Evolutionary conservation across 2,113 vertebrate genomes (phyloP).

Genomic region (Psephotus haematonotus): DNA sequence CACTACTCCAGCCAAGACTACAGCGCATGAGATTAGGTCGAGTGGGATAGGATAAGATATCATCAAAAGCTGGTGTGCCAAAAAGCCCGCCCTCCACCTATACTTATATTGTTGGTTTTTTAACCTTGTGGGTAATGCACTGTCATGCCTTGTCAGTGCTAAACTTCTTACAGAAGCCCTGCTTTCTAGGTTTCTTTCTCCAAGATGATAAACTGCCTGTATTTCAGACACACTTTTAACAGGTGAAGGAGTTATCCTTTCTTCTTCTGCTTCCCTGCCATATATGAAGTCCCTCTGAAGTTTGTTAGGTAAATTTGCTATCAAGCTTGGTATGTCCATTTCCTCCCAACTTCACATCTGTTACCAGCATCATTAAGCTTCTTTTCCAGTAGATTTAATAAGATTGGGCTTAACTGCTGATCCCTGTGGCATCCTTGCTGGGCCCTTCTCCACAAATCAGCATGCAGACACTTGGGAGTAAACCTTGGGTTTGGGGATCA

Average conservation of each 20-base stretch:
- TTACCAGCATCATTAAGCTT: background rate
- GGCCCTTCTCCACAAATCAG: background rate
- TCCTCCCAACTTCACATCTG: background rate
- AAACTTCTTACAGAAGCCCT: background rate
- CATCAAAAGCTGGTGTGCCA: background rate
- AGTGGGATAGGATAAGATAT: background rate
- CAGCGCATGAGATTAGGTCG: background rate
- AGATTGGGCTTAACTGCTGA: background rate
- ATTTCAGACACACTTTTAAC: background rate
- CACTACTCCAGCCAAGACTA: background rate
- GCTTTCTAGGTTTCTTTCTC: conserved; percentile 37
- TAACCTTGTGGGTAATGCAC: background rate
- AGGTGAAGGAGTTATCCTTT: background rate
- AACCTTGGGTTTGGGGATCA: background rate
- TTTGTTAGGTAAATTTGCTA: background rate
- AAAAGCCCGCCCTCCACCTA: accelerated
- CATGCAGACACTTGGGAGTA: background rate
- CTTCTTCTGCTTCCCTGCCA: background rate
- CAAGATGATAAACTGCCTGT: background rate
- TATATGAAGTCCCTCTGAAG: background rate
- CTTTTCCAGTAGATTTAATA: background rate
- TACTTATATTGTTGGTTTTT: background rate
- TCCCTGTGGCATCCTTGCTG: background rate
- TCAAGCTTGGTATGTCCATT: background rate
- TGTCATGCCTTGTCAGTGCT: background rate